These are phyloP conservation scores for Sialia sialis DNA, from an alignment of 2,113 vertebrate genomes.

Conservation along the genomic window DNA sequence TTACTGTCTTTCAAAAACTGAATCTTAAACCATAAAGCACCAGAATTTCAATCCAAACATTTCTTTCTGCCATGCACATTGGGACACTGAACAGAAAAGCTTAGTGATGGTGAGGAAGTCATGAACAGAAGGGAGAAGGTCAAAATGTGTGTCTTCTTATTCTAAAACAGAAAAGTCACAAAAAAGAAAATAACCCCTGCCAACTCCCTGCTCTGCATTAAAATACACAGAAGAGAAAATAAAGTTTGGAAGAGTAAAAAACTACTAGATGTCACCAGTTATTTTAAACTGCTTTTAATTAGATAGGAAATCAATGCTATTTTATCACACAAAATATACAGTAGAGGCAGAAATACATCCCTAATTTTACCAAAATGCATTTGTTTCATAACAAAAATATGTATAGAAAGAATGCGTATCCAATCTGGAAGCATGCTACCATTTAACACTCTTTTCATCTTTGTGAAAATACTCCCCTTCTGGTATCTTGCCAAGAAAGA, in stretches of 20 bases:
- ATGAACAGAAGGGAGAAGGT: not conserved
- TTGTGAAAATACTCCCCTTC: conserved; percentile 30
- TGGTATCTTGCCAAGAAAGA: conserved; percentile 11
- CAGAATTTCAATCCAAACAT: conserved; percentile 6
- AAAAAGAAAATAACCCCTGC: conserved; percentile 4
- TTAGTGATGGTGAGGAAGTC: not conserved
- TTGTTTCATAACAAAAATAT: conserved; percentile 58
- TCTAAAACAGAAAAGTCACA: not conserved
- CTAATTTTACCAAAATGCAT: conserved; percentile 41
- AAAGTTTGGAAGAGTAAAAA: not conserved
- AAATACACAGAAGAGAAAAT: not conserved
- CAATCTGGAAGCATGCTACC: conserved; percentile 51
- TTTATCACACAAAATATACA: conserved; percentile 28
- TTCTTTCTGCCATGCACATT: not conserved
- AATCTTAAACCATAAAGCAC: not conserved
- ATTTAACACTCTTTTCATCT: conserved; percentile 57
- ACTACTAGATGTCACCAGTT: conserved; percentile 12
- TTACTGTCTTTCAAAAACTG: not conserved
- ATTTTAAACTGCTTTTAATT: conserved; percentile 42
- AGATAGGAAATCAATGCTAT: conserved; percentile 11
- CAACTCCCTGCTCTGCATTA: not conserved
- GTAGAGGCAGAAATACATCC: not conserved
- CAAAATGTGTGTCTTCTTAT: not conserved
- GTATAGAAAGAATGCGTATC: conserved; percentile 7
- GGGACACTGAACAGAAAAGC: not conserved